phyloP scores from a whole-genome alignment of 1,140 invertebrate species.

The Lordiphosa mommai region DNA sequence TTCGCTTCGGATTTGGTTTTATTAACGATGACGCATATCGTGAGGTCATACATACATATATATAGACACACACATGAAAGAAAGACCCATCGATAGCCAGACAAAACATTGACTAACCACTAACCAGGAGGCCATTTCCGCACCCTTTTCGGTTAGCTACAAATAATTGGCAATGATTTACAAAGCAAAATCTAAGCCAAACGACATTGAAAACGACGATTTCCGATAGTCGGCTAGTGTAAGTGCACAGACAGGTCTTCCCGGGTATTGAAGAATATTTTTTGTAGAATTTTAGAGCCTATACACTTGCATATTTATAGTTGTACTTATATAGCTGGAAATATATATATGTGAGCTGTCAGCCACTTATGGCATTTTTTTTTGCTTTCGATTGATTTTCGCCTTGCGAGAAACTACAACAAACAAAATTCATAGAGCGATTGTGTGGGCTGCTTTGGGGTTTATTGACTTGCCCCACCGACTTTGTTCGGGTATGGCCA shows the following conservation, averaged over 20 bases:
- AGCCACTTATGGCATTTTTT: conserved; percentile 56
- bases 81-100: conserved; percentile 34
- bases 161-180: conserved; percentile 62
- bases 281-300: conserved; percentile 34
- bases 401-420: conserved; percentile 18
- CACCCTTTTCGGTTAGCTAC: conserved; percentile 29
- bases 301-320: conserved; percentile 17
- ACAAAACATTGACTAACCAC: conserved; percentile 53
- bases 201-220: conserved; percentile 55
- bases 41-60: conserved; percentile 57
- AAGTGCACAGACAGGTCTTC: conserved; percentile 6
- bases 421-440: conserved; percentile 18
- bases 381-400: conserved; percentile 44
- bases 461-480: conserved; percentile 56
- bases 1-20: conserved; percentile 30
- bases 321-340: conserved; percentile 15
- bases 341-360: conserved; percentile 40
- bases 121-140: conserved; percentile 21
- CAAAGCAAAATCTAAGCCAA: conserved; percentile 25
- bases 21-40: conserved; percentile 66
- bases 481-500: conserved; percentile 26
- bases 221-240: conserved; percentile 14
- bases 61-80: conserved; percentile 19
- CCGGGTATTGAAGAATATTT: conserved; percentile 1
- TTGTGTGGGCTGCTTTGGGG: conserved; percentile 47